Conservation (phyloP, 2,113 vertebrate genomes). For the Tapirus terrestris region DNA sequence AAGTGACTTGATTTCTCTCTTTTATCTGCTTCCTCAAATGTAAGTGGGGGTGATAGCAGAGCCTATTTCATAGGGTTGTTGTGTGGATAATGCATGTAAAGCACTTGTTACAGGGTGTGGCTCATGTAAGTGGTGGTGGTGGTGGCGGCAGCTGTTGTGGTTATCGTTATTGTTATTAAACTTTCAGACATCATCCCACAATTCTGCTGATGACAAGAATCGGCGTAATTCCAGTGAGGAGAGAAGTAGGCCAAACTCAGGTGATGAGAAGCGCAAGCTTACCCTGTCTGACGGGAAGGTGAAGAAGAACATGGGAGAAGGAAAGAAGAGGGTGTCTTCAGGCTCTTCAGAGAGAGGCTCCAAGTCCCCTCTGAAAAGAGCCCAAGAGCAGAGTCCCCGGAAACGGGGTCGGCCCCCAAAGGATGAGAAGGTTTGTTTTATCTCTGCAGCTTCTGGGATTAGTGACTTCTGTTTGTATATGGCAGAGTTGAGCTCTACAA, state of each 20-base stretch:
- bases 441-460: conserved; percentile 70
- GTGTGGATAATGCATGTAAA: neutral
- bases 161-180: conserved; percentile 73
- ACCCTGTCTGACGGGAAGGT: conserved; percentile 87
- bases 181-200: conserved; percentile 90
- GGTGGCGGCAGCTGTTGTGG: neutral
- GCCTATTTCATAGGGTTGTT: neutral
- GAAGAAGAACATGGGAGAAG: conserved; percentile 88
- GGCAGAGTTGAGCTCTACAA: neutral
- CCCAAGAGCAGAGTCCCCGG: conserved; percentile 94
- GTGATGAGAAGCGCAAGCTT: conserved; percentile 92
- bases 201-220: conserved; percentile 89
- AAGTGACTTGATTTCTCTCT: neutral
- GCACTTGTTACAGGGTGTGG: neutral
- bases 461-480: neutral
- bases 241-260: conserved; percentile 89
- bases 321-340: conserved; percentile 88
- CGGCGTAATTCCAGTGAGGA: conserved; percentile 91
- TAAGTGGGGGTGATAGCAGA: neutral
- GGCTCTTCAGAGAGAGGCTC: conserved; percentile 88
- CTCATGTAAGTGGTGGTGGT: neutral
- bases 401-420: conserved; percentile 94
- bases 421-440: conserved; percentile 95
- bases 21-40: neutral
- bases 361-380: conserved; percentile 88